phyloP scores from a whole-genome alignment of 2,888 invertebrate species.

The Girardia tigrina region DNA sequence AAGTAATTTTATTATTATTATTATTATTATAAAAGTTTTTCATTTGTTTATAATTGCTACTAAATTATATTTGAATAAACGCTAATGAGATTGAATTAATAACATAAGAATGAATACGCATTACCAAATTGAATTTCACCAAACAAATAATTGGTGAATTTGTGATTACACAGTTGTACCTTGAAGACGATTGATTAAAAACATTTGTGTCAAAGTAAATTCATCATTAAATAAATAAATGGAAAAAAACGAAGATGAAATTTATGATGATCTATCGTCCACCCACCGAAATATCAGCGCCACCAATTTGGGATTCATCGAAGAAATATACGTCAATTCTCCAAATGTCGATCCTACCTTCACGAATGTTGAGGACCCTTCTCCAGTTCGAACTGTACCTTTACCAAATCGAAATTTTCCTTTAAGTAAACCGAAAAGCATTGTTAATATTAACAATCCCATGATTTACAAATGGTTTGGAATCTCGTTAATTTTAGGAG shows the following conservation, averaged over 20 bases:
- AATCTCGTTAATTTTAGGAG: neutral
- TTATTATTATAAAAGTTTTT: too few species aligned
- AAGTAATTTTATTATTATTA: too few species aligned
- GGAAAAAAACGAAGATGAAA: neutral
- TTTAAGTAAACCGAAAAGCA: neutral
- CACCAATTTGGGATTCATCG: neutral
- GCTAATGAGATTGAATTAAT: too few species aligned
- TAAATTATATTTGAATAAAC: too few species aligned
- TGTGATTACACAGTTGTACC: too few species aligned
- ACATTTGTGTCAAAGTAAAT: too few species aligned
- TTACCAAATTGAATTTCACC: too few species aligned
- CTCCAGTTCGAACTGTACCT: neutral
- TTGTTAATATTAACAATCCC: neutral
- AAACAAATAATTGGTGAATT: too few species aligned
- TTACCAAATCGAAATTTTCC: neutral
- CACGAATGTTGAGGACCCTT: neutral
- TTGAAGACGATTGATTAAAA: too few species aligned
- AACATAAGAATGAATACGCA: too few species aligned
- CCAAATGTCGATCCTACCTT: neutral
- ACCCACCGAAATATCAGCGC: neutral
- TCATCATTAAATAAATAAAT: too few species aligned
- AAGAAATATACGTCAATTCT: neutral
- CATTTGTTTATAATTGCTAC: too few species aligned
- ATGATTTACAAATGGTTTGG: constrained; percentile 7
- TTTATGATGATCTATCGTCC: constrained; percentile 19